A percentile compares a stretch with the other conserved stretches of the same genome.
These are phyloP conservation scores for Malurus splendens DNA, from an alignment of 2,797 vertebrate species.

Conservation along the genomic window DNA sequence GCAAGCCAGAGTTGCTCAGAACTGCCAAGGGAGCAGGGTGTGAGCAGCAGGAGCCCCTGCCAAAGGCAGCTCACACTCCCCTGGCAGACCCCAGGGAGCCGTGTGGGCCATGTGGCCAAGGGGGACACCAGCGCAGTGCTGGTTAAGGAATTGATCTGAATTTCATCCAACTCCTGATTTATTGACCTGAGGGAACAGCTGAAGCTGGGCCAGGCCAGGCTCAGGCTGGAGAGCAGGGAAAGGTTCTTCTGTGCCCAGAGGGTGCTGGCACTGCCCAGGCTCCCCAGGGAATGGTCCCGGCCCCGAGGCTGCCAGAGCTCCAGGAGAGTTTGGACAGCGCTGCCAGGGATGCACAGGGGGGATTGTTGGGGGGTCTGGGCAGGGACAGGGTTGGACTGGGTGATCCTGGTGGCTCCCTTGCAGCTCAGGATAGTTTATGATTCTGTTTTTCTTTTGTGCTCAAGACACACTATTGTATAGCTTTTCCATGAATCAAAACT, in stretches of 20 bases:
- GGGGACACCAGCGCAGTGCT: neutral
- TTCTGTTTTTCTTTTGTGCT: neutral
- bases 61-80: neutral
- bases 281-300: neutral
- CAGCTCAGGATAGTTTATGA: neutral
- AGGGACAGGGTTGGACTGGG: rapidly evolving
- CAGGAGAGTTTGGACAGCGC: neutral
- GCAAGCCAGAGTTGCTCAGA: neutral
- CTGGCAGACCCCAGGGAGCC: neutral
- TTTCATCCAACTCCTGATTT: neutral
- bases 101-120: neutral
- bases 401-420: neutral
- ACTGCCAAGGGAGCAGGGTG: neutral
- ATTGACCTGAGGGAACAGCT: neutral
- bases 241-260: neutral
- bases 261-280: neutral
- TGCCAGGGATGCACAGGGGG: neutral
- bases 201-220: neutral
- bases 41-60: neutral
- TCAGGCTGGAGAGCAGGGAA: neutral
- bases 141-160: rapidly evolving
- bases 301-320: neutral
- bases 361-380: rapidly evolving
- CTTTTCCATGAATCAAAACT: neutral
- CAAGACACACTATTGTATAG: rapidly evolving